Base-by-base conservation (phyloP, 2,888 invertebrate species). In the Isoperla grammatica region DNA sequence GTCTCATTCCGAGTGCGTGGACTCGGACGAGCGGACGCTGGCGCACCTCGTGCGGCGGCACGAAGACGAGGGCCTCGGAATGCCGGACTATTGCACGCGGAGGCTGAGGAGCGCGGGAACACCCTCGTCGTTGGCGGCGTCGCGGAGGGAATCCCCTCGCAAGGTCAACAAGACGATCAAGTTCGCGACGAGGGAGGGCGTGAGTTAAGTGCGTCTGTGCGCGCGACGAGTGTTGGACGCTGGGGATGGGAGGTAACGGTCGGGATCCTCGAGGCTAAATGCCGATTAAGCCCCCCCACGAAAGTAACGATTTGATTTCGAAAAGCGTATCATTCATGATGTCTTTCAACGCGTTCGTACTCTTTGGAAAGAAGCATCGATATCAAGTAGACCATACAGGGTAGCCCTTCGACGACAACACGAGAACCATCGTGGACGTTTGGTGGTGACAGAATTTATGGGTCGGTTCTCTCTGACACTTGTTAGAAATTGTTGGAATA, bases 71-170 rank as follows among this genome's bases (percentile, higher is more conserved):
- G 42, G 42, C 5, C n/a, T 40, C 5, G 12, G 42, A 4, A 4
- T 40, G 42, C 42, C 42, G 6, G 42, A 40, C n/a, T 12, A 12
- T 15, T 40, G 42, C 42, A 45, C 45, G 45, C 6, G 45, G 19
- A 8, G 45, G 45, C 17, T 45, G 19, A 8, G 45, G 2, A 45
- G 45, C 17, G 45, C 45, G 17, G 17, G 17, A 11, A 13, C 45
- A 6, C 15, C 17, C 15, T 12, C 2, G 6, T 3, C 39, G 12
- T 2, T 37, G 12, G 37, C 37, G n/a, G 9, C 2, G 6, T 3
- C 39, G 12, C 8, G 53, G 12, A 53, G 53, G n/a, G 53, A 53
- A 17, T 53, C 53, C 11, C 53, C 53, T 4, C 5, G 53, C 17
- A 53, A 53, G 17, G 19, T 45, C 17, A 45, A 17, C 15, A 45